A percentile compares a stretch with the other conserved stretches of the same genome.
Conservation (phyloP, 2,888 invertebrate species). For the Meiosimyza platycephala region DNA sequence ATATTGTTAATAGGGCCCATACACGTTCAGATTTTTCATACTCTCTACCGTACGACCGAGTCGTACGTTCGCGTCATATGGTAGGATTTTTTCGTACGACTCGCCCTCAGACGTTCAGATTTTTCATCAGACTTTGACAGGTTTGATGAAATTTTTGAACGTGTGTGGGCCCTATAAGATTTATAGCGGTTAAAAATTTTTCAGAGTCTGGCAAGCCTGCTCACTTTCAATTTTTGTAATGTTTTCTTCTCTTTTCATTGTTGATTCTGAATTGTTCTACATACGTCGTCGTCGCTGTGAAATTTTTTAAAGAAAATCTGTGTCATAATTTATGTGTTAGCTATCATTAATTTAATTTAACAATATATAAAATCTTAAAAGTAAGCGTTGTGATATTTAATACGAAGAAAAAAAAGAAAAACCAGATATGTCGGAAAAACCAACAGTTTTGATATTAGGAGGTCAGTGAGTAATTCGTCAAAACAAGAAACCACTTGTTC, state of each 20-base stretch:
- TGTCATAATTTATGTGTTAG: slow-evolving; percentile 10
- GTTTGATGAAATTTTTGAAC: too few species aligned
- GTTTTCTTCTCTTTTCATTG: neutral
- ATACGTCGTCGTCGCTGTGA: neutral
- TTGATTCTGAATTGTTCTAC: neutral
- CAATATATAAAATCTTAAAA: neutral
- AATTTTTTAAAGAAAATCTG: neutral
- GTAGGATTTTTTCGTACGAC: too few species aligned
- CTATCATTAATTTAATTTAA: neutral
- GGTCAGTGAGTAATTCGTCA: slow-evolving; percentile 53
- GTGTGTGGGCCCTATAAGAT: too few species aligned
- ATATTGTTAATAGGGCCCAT: too few species aligned
- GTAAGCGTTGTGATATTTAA: slow-evolving; percentile 7
- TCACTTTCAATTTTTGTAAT: neutral
- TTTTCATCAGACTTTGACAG: too few species aligned
- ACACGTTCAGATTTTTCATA: too few species aligned
- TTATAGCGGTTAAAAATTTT: too few species aligned
- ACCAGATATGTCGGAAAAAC: slow-evolving; percentile 59
- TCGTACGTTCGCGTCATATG: too few species aligned
- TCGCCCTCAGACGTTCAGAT: too few species aligned
- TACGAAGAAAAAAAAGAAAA: neutral
- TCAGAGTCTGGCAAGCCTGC: neutral
- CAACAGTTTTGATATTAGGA: slow-evolving; percentile 65
- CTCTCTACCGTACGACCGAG: too few species aligned
- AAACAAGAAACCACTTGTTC: slow-evolving; percentile 39